A percentile compares a stretch with the other conserved stretches of the same genome.
These are phyloP conservation scores for Xenops minutus DNA, from an alignment of 2,797 vertebrate species.

Conservation along the genomic window DNA sequence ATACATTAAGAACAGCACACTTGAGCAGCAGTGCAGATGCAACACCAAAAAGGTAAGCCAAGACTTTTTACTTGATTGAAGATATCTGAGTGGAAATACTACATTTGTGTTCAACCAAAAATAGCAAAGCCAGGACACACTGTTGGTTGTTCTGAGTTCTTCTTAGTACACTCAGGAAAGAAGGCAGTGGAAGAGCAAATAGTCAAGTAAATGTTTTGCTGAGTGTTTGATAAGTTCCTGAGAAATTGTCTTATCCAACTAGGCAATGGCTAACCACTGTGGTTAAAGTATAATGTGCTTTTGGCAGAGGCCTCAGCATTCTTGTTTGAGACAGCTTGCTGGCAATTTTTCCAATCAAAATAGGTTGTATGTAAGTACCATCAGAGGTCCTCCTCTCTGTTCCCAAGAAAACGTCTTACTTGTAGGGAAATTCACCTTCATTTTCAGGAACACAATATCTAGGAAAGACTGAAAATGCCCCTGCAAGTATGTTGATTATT, in stretches of 20 bases:
- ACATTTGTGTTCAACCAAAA: background rate
- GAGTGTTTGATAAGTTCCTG: background rate
- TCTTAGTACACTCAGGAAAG: background rate
- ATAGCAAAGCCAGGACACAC: rapidly evolving
- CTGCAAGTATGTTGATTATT: background rate
- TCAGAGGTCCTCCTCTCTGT: background rate
- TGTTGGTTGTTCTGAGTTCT: background rate
- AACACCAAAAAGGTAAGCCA: conserved; percentile 33
- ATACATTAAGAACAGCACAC: background rate
- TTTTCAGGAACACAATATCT: background rate
- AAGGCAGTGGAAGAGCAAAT: background rate
- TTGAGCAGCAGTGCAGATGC: background rate
- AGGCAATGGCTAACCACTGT: background rate
- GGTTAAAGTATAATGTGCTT: background rate
- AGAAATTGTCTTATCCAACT: background rate
- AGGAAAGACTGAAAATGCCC: background rate
- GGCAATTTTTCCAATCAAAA: background rate
- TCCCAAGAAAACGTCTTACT: background rate
- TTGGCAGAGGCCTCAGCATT: background rate
- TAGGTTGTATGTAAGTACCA: background rate
- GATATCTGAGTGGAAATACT: background rate
- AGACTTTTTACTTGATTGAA: background rate
- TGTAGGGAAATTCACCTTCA: background rate
- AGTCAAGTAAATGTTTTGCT: conserved; percentile 6
- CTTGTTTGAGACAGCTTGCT: background rate